Evolutionary conservation across 2,113 vertebrate genomes (phyloP), one percentile per base, ranked within the genome.

Genomic region (Pyrgilauda ruficollis): DNA sequence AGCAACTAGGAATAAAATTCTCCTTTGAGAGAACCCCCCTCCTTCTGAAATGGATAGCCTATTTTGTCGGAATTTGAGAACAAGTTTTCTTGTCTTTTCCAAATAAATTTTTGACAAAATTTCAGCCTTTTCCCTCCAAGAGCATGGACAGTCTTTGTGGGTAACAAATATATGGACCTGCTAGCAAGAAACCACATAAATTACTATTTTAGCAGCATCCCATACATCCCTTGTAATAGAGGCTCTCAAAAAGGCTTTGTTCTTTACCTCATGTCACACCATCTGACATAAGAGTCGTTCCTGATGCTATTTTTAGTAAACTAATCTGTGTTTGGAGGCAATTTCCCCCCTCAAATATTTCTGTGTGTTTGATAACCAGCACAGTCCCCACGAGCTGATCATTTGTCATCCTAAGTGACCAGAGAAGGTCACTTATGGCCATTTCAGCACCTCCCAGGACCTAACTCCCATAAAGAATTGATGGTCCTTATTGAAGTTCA

Each of bases 291-390:
- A 59, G 31, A 73, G 68, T 47, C 23, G 84, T 80, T 90, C 64
- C 59, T 67, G 22, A 26, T 50, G 72, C 63, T 92, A 74, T 92
- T 93, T 95, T 94, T 93, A 88, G 86, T 70, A 70, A 92, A 77
- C 47, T 83, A 81, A 88, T 94, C 79, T 86, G 75, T 93, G 50
- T 63, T 83, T 74, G 72, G 55, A 93, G 46, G 41, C 46, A 80
- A 58, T 73, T 90, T 73, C 8, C 10, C 49, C 37, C 59, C 68
- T 80, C 3, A 0, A 52, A 62, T 85, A 66, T 88, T 94, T 90
- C 82, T 77, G 52, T 22, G 46, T 88, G 72, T 77, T 94, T 83
- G 64, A 83, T 43, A 90, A 86, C 35, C 41, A 67, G 47, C 59
- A 77, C 27, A 86, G 63, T n/a, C 39, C 75, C 61, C 63, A 67